phyloP scores from a whole-genome alignment of 2,888 invertebrate genomes.

The Clitarchus hookeri region DNA sequence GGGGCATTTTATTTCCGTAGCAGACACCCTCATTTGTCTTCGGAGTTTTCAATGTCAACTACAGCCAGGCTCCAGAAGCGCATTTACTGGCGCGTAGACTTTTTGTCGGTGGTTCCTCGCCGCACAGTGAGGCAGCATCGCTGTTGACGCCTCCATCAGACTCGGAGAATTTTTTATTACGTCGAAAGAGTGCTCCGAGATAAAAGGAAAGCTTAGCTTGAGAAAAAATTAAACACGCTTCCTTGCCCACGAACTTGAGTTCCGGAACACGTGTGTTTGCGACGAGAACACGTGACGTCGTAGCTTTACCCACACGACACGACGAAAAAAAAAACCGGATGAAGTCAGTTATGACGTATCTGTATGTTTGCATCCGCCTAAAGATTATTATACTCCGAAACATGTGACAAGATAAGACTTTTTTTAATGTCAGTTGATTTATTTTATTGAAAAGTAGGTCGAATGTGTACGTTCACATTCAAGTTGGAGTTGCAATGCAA shows the following conservation, averaged over 20 bases:
- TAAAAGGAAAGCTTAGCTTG: not conserved
- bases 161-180: not conserved
- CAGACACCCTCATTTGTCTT: too few relatives aligned
- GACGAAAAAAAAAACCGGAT: not conserved
- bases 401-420: too few relatives aligned
- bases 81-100: too few relatives aligned
- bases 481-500: too few relatives aligned
- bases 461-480: too few relatives aligned
- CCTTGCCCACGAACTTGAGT: not conserved
- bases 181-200: not conserved
- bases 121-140: not conserved
- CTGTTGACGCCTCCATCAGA: not conserved
- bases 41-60: too few relatives aligned
- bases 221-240: not conserved
- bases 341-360: not conserved
- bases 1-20: too few relatives aligned
- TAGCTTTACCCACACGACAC: not conserved
- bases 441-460: too few relatives aligned
- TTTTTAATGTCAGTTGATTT: too few relatives aligned
- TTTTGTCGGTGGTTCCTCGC: not conserved
- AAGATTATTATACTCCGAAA: too few relatives aligned
- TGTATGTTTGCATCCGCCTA: too few relatives aligned
- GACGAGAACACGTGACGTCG: not conserved
- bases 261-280: not conserved
- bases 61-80: too few relatives aligned